phyloP scores from a whole-genome alignment of 1,140 invertebrate species.

The Glomeris maerens region DNA sequence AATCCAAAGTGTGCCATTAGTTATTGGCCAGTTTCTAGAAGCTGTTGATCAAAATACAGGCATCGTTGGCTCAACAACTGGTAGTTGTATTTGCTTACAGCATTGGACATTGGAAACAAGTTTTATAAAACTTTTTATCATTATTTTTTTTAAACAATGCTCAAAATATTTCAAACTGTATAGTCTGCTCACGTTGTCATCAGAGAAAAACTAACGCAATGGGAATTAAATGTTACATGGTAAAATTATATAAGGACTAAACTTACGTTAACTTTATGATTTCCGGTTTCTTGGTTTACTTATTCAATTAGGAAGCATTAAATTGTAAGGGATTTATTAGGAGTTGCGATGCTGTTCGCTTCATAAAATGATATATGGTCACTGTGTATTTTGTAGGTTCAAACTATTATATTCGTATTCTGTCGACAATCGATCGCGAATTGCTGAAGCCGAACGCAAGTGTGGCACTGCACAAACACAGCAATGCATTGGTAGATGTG shows the following conservation, averaged over 20 bases:
- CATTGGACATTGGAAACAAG: slow-evolving; percentile 11
- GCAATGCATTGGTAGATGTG: slow-evolving; percentile 94
- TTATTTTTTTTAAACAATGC: too few species aligned
- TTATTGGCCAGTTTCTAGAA: slow-evolving; percentile 96
- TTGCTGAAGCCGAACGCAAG: slow-evolving; percentile 87
- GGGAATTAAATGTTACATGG: too few species aligned
- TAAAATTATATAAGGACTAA: too few species aligned
- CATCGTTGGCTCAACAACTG: slow-evolving; percentile 70
- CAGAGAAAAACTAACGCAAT: too few species aligned
- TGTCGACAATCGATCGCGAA: slow-evolving; percentile 88
- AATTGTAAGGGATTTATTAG: too few species aligned
- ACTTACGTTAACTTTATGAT: too few species aligned
- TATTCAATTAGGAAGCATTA: too few species aligned
- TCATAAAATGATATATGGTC: not conserved
- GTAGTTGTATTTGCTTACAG: slow-evolving; percentile 27
- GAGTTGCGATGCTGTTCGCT: too few species aligned
- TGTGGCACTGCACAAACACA: slow-evolving; percentile 94
- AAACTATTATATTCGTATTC: slow-evolving; percentile 94
- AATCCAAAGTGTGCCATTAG: slow-evolving; percentile 91
- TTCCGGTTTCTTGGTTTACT: too few species aligned
- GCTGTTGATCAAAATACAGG: slow-evolving; percentile 96
- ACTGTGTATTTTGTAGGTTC: slow-evolving; percentile 64
- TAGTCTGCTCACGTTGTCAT: too few species aligned
- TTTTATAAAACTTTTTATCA: too few species aligned
- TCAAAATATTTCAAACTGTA: too few species aligned